phyloP scores from a whole-genome alignment of 2,888 invertebrate species.

The Selenia dentaria region DNA sequence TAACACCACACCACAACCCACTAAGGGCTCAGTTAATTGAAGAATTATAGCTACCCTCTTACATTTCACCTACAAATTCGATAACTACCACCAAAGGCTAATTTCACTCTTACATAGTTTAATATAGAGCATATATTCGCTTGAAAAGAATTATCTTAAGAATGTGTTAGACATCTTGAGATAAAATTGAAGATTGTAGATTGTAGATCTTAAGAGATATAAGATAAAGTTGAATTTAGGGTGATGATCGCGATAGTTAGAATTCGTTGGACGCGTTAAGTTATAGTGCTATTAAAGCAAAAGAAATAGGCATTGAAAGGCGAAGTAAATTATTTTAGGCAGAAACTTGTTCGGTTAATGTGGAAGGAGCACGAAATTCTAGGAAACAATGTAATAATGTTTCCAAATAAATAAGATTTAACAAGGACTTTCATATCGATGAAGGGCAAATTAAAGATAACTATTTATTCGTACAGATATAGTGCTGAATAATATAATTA shows the following conservation, averaged over 20 bases:
- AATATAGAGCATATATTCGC: constrained; percentile 25
- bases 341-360: constrained; percentile 6
- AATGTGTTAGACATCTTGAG: constrained; percentile 7
- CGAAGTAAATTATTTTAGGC: constrained; percentile 13
- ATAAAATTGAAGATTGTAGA: background rate
- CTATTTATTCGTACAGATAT: no score
- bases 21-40: constrained; percentile 61
- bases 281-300: constrained; percentile 21
- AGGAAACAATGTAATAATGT: no score
- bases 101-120: constrained; percentile 36
- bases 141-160: constrained; percentile 7
- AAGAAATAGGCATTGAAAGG: constrained; percentile 23
- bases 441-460: no score
- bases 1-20: constrained; percentile 26
- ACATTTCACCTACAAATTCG: constrained; percentile 49
- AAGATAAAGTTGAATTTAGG: constrained; percentile 2
- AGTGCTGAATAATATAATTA: no score
- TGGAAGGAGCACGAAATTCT: background rate
- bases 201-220: background rate
- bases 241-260: background rate
- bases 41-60: constrained; percentile 66
- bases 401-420: no score
- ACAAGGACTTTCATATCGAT: no score
- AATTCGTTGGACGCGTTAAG: constrained; percentile 10
- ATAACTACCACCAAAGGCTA: constrained; percentile 39